Evolutionary conservation across 1,140 invertebrate species (phyloP), one percentile per base, ranked within the genome.

Genomic region (Pseudobourletiella spinata): DNA sequence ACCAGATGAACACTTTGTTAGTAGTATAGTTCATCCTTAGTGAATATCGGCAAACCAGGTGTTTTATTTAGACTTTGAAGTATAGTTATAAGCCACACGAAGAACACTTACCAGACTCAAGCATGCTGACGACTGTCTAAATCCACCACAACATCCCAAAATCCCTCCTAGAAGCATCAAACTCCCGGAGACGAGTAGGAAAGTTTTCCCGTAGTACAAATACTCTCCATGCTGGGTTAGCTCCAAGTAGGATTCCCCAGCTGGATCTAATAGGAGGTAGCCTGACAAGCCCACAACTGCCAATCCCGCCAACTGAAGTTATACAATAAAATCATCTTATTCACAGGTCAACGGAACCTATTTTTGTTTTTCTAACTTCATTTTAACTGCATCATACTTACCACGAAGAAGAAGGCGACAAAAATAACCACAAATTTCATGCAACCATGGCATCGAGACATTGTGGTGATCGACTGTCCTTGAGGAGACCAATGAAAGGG

Each of bases 91-190:
- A n/a, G n/a, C n/a, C n/a, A n/a, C n/a, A n/a, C n/a, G n/a, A n/a
- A 22, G 48, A 59, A 54, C 43, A 73, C 78, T 83, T 75, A 90
- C 87, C 70, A 86, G 82, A 61, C 88, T 81, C 11, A 98, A 80
- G 80, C 94, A 83, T 75, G 88, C 91, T 70, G 87, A 87, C 61
- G 85, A 91, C 76, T 94, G 89, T 66, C 84, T 83, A 55, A 88
- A 83, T 14, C 91, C 88, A 25, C 93, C 92, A 74, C 88, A 92
- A 73, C 91, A 95, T 56, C 93, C 94, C 29, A 95, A 81, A 75
- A 95, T 88, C 1, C 90, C 87, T 24, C 94, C 84, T 43, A 90
- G 73, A 65, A 93, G 83, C 72, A 95, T 86, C 32, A 95, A 73
- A 39, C 82, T 74, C 2, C 92, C 92, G 57, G 86, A 80, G 4